Evolutionary conservation across 2,113 vertebrate species (phyloP).

Genomic region (Alosa alosa): DNA sequence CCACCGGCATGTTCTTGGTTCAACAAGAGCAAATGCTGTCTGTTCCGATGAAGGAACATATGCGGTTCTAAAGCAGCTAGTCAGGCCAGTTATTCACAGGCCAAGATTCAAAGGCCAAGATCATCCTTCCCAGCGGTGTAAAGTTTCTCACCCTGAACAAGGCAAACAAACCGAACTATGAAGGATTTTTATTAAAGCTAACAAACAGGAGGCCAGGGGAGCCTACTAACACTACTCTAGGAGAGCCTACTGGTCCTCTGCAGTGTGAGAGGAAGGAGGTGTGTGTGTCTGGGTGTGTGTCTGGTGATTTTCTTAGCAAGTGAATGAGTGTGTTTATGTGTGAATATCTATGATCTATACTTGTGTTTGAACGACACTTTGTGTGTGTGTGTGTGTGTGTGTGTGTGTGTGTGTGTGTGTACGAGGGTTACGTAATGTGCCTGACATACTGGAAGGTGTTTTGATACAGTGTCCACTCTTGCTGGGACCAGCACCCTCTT

Average conservation of each 20-base stretch:
- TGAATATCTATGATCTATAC: too few species aligned
- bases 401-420: slow-evolving; percentile 17
- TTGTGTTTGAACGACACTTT: not conserved
- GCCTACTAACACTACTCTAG: not conserved
- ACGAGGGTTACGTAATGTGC: not conserved
- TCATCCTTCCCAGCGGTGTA: not conserved
- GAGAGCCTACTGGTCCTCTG: not conserved
- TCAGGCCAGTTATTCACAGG: not conserved
- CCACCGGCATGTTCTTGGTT: not conserved
- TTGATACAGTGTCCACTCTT: not conserved
- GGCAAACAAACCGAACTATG: not conserved
- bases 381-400: not conserved
- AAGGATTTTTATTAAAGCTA: not conserved
- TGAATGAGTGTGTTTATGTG: not conserved
- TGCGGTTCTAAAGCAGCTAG: too few species aligned
- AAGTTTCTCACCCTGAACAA: not conserved
- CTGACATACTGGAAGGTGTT: not conserved
- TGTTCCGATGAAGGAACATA: too few species aligned
- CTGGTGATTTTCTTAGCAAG: not conserved
- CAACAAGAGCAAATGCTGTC: too few species aligned
- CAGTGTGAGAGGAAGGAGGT: not conserved
- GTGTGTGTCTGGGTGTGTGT: not conserved
- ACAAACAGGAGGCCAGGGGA: not conserved
- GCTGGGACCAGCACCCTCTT: not conserved
- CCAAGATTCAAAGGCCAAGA: not conserved